Evolutionary conservation across 1,140 invertebrate species (phyloP).

Genomic region (Ceratosolen solmsi): DNA sequence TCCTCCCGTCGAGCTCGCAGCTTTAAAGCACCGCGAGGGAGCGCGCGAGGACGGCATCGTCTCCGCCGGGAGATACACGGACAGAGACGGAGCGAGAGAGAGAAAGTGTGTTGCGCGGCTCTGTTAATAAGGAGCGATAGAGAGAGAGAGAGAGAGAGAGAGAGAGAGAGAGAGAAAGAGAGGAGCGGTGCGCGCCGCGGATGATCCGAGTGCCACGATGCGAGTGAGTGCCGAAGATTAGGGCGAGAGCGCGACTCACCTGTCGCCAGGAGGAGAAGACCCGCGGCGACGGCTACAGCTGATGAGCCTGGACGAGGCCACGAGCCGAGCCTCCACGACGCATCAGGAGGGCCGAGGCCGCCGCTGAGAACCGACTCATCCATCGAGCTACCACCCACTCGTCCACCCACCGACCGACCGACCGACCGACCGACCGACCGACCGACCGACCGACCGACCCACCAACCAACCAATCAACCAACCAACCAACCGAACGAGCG

Average conservation of each 20-base stretch:
- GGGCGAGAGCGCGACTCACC: background rate
- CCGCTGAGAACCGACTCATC: background rate
- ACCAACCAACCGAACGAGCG: background rate
- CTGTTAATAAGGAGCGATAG: background rate
- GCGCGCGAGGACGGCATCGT: conserved; percentile 27
- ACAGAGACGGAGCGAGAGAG: background rate
- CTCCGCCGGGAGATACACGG: background rate
- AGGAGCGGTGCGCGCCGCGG: conserved; percentile 32
- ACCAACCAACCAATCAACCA: background rate
- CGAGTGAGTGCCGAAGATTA: conserved; percentile 44
- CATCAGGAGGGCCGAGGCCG: background rate
- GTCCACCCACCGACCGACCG: background rate
- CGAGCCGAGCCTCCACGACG: background rate
- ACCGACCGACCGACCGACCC: too few relatives aligned
- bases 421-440: background rate
- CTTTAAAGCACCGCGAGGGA: conserved; percentile 24
- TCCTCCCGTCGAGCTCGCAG: background rate
- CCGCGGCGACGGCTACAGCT: background rate
- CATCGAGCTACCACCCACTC: background rate
- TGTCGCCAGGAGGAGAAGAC: background rate
- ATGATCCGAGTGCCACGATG: conserved; percentile 37
- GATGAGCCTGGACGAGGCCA: background rate
- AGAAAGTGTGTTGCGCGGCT: background rate
- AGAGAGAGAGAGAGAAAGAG: conserved; percentile 3
- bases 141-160: background rate